Conservation (phyloP, 2,113 vertebrate genomes). For the Platysteira castanea region DNA sequence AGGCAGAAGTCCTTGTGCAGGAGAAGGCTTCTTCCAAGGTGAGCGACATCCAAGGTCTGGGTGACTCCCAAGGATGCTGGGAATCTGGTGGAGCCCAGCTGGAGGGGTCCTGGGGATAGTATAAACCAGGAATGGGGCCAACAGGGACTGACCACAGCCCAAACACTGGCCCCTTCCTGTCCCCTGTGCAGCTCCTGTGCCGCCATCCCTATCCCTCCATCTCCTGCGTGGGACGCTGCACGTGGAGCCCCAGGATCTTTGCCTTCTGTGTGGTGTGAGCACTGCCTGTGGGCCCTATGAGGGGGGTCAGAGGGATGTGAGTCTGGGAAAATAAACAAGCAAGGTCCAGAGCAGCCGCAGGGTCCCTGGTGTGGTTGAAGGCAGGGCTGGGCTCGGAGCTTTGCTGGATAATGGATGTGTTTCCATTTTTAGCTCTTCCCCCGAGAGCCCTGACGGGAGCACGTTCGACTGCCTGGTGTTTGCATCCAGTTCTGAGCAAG, state of each 20-base stretch:
- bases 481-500: constrained; percentile 55
- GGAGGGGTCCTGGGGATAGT: background rate
- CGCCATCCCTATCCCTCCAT: constrained; percentile 79
- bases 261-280: constrained; percentile 81
- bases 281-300: background rate
- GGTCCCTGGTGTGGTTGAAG: background rate
- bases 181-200: constrained; percentile 67
- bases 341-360: fast-evolving
- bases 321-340: fast-evolving
- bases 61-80: fast-evolving
- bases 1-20: constrained; percentile 78
- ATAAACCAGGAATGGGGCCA: fast-evolving
- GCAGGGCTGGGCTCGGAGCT: background rate
- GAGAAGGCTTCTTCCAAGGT: constrained; percentile 75
- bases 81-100: background rate
- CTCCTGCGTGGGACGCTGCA: constrained; percentile 79
- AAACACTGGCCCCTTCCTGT: fast-evolving
- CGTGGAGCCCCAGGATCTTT: constrained; percentile 69
- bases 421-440: constrained; percentile 74
- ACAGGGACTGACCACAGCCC: background rate
- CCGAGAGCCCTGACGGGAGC: constrained; percentile 55
- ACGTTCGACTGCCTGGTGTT: constrained; percentile 79
- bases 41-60: fast-evolving
- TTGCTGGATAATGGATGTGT: background rate
- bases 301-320: fast-evolving